phyloP scores from a whole-genome alignment of 2,113 vertebrate genomes.

The Passer montanus region DNA sequence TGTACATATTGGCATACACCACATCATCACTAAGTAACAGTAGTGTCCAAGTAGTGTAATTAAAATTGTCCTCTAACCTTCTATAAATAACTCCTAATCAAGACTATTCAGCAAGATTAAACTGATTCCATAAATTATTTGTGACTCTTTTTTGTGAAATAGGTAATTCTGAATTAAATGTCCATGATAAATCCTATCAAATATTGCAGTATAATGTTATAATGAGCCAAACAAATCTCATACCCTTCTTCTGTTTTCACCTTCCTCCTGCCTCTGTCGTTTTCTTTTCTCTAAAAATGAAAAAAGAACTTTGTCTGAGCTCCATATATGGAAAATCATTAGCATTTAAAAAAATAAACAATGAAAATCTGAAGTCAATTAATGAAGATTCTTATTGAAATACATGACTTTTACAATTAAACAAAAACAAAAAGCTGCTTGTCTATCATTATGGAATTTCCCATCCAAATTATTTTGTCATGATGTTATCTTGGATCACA shows the following conservation, averaged over 20 bases:
- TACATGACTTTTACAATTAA: neutral
- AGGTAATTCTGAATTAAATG: neutral
- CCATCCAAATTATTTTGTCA: neutral
- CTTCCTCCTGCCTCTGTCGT: constrained; percentile 86
- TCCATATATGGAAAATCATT: neutral
- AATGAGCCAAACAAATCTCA: constrained; percentile 7
- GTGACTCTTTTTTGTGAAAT: neutral
- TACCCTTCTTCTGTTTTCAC: constrained; percentile 85
- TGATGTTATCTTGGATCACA: neutral
- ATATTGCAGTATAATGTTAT: neutral
- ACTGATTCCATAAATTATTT: neutral
- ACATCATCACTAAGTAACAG: neutral
- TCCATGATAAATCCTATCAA: neutral
- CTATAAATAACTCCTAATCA: neutral
- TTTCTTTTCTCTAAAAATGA: constrained; percentile 87
- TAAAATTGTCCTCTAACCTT: neutral
- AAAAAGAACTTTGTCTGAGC: neutral
- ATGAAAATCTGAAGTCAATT: neutral
- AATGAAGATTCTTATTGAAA: neutral
- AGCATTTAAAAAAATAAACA: neutral
- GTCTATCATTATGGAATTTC: neutral
- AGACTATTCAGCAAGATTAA: neutral
- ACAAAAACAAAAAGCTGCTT: neutral
- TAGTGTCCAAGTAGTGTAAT: neutral
- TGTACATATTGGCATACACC: neutral